Percentiles rank a stretch among this genome's conserved stretches.
phyloP scores from a whole-genome alignment of 2,888 invertebrate genomes.

The Cryptophagus acutangulus region DNA sequence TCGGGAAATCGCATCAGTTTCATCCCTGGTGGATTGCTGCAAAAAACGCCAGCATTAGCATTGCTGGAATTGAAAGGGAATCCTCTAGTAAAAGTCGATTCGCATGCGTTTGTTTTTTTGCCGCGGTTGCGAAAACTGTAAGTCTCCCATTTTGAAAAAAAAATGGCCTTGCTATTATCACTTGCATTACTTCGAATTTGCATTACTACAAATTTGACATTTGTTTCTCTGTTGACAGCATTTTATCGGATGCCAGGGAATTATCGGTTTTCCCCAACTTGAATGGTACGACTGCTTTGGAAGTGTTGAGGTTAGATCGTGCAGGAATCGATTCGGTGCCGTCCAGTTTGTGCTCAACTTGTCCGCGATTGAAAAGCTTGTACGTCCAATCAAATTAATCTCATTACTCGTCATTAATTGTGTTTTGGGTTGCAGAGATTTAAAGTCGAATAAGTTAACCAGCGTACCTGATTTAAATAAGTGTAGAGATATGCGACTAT shows the following conservation, averaged over 20 bases:
- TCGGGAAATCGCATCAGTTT: conserved; percentile 77
- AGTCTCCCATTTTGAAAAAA: conserved; percentile 48
- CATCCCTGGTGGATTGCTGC: conserved; percentile 67
- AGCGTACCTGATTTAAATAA: conserved; percentile 69
- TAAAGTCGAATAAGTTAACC: conserved; percentile 77
- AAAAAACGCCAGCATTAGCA: conserved; percentile 62
- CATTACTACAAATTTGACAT: neutral
- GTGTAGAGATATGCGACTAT: conserved; percentile 76
- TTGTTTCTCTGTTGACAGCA: no score
- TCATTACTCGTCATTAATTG: neutral
- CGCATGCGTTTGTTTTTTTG: conserved; percentile 68
- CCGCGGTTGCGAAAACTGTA: conserved; percentile 75
- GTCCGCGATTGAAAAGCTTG: conserved; percentile 79
- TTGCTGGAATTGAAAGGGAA: conserved; percentile 80
- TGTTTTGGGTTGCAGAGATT: conserved; percentile 61
- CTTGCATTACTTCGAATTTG: neutral
- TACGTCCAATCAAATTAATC: no score
- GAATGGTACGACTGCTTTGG: conserved; percentile 73
- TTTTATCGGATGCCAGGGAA: conserved; percentile 78
- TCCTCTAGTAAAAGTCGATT: conserved; percentile 67
- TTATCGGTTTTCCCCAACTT: conserved; percentile 77
- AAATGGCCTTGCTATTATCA: neutral
- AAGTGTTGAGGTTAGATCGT: conserved; percentile 76
- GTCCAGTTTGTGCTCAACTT: conserved; percentile 65
- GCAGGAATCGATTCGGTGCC: conserved; percentile 73